phyloP scores from a whole-genome alignment of 2,888 invertebrate species.

The Meta bourneti region DNA sequence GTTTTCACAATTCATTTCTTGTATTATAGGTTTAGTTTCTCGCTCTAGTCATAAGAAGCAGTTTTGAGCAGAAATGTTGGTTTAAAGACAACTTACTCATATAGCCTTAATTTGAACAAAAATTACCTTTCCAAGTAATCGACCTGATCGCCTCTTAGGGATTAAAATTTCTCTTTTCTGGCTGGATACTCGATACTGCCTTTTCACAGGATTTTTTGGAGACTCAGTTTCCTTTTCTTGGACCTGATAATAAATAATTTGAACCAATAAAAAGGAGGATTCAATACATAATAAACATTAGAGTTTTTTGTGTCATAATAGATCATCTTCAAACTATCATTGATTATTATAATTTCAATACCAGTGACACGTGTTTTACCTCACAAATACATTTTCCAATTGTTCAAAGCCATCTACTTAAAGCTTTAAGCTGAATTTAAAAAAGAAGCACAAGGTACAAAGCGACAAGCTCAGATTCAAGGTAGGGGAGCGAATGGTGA shows the following conservation, averaged over 20 bases:
- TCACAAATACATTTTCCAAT: too few species aligned
- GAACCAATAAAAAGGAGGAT: neutral
- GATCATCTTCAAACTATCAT: too few species aligned
- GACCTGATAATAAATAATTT: neutral
- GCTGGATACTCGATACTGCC: neutral
- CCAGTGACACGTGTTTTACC: too few species aligned
- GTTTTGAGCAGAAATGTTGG: neutral
- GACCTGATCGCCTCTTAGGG: neutral
- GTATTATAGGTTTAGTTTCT: neutral
- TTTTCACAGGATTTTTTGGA: neutral
- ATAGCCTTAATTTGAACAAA: neutral
- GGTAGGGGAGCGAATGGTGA: too few species aligned
- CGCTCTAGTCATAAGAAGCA: neutral
- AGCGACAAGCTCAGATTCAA: too few species aligned
- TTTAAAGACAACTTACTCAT: neutral
- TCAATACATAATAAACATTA: neutral
- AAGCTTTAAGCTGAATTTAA: too few species aligned
- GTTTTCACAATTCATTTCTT: neutral
- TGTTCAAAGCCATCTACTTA: too few species aligned
- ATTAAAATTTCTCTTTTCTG: neutral
- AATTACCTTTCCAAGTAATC: slow-evolving; percentile 19
- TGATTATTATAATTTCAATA: too few species aligned
- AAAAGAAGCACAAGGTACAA: too few species aligned
- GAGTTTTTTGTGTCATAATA: too few species aligned
- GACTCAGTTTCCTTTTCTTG: neutral